A percentile compares a stretch with the other conserved stretches of the same genome.
phyloP scores from a whole-genome alignment of 1,140 invertebrate genomes.

The Drosophila kohkoa region DNA sequence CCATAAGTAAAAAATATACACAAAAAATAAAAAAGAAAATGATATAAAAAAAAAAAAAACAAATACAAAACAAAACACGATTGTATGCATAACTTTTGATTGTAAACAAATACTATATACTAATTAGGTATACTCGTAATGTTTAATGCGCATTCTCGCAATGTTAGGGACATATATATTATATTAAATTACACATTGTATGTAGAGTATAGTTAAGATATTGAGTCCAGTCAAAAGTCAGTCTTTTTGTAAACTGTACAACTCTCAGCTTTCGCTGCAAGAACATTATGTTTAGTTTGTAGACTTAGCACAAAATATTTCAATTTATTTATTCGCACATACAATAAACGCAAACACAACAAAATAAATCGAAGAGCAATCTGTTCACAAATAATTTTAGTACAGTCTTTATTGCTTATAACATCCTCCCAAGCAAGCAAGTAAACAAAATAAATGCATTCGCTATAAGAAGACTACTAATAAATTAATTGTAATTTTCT shows the following conservation, averaged over 20 bases:
- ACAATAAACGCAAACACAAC: constrained; percentile 2
- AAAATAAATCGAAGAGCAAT: neutral
- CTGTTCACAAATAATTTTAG: neutral
- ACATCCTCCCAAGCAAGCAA: too few relatives aligned
- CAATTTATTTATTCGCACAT: constrained; percentile 60
- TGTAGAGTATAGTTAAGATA: constrained; percentile 7
- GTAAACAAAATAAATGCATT: too few relatives aligned
- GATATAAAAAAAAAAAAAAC: too few relatives aligned
- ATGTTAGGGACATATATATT: constrained; percentile 11
- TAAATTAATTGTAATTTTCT: neutral
- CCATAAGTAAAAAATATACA: constrained; percentile 27
- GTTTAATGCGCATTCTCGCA: constrained; percentile 12
- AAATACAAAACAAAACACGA: neutral
- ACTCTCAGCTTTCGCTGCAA: constrained; percentile 1
- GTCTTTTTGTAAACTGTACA: constrained; percentile 28
- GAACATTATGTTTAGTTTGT: constrained; percentile 27
- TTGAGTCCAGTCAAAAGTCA: neutral
- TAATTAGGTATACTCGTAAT: neutral
- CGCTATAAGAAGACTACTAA: too few relatives aligned
- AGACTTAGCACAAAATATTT: constrained; percentile 48
- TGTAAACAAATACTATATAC: neutral
- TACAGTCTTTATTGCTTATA: too few relatives aligned
- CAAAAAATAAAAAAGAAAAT: neutral
- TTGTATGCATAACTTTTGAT: constrained; percentile 7
- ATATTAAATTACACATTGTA: neutral